Base-by-base conservation (phyloP, 2,113 vertebrate species). In the Ptychochromis oligacanthus region DNA sequence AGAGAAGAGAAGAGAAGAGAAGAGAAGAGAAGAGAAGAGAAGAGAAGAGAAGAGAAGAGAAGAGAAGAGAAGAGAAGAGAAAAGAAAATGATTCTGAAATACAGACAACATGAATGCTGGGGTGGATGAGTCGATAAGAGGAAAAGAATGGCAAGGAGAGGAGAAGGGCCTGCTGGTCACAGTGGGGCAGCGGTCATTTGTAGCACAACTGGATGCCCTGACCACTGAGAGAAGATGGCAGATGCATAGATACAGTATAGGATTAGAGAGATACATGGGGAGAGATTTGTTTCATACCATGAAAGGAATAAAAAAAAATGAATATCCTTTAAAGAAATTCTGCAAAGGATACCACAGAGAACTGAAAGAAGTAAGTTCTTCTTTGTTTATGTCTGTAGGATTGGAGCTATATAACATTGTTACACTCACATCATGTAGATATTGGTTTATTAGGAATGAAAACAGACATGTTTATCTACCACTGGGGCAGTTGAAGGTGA, bases 401-500 rank as follows among this genome's bases (percentile, higher is more conserved):
- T 24, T 2, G 5, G n/a, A 59, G 31, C 59, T 61, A 26, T 15
- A 62, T 7, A 58, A 20, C 34, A 26, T 22, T 59, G 67, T 77
- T n/a, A 31, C 34, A 28, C 79, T 7, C 20, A 55, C 20, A 11
- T 55, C n/a, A 38, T 72, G 38, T 6, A 67, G 4, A 75, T 75
- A 76, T 61, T 26, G 60, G 18, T 43, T 80, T 65, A 77, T 13
- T 11, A n/a, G 31, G 64, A 72, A 79, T 40, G 34, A 75, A 67
- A 87, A 46, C 46, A 65, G 57, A 62, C 36, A 65, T 75, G 49
- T 70, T 77, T 76, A 57, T 52, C 49, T 13, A 61, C 43, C 26
- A 18, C 2, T 65, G 77, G 77, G 88, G 85, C 79, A 80, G 60
- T 11, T 93, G 87, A 93, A 95, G 92, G 92, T 91, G 92, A 87